A percentile compares a stretch with the other conserved stretches of the same genome.
phyloP scores from a whole-genome alignment of 2,888 invertebrate genomes.

The Ophraella communa region DNA sequence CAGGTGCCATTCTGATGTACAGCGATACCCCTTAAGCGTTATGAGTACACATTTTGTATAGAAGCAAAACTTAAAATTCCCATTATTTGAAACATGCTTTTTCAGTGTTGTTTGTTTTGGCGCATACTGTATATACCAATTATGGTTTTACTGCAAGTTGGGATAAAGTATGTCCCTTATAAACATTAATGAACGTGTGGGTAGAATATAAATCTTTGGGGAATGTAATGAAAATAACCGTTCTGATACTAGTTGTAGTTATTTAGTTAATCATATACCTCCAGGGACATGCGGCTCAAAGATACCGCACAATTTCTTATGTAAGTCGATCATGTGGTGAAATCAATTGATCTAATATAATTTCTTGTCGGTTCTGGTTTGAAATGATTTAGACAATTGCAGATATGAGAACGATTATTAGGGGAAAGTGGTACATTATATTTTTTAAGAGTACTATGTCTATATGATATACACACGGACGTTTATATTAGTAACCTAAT shows the following conservation, averaged over 20 bases:
- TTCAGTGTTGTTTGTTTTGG: too few relatives aligned
- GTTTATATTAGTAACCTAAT: too few relatives aligned
- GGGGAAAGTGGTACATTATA: background rate
- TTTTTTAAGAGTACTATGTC: too few relatives aligned
- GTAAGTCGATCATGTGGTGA: slow-evolving; percentile 1
- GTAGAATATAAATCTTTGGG: background rate
- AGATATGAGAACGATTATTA: background rate
- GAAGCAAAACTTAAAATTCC: too few relatives aligned
- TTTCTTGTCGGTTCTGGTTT: background rate
- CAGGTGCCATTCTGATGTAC: too few relatives aligned
- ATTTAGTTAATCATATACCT: background rate
- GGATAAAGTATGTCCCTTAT: background rate
- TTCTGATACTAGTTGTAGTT: background rate
- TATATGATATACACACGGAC: too few relatives aligned
- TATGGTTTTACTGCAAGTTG: background rate
- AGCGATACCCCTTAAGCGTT: too few relatives aligned
- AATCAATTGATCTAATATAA: background rate
- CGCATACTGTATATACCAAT: background rate
- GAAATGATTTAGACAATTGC: background rate
- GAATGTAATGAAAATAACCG: background rate
- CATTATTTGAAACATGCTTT: too few relatives aligned
- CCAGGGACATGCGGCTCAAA: background rate
- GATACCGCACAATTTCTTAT: slow-evolving; percentile 1
- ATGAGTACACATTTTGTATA: too few relatives aligned
- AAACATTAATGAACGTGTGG: background rate